phyloP scores from a whole-genome alignment of 2,888 invertebrate genomes.

The Clusia tigrina region DNA sequence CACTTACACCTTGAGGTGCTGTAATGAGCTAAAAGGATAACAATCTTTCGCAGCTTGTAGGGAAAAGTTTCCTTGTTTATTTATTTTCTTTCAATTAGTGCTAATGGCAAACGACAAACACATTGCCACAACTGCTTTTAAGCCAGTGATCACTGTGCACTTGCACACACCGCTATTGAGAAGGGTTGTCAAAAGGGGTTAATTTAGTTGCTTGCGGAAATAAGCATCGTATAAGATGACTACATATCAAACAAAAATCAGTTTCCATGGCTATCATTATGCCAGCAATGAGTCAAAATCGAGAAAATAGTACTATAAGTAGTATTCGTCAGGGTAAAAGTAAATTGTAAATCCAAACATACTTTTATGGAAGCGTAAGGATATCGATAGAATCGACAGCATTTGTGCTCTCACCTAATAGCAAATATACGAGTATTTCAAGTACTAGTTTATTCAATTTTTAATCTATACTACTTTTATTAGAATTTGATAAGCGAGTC shows the following conservation, averaged over 20 bases:
- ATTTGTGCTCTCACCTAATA: too few relatives aligned
- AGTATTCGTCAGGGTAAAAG: too few relatives aligned
- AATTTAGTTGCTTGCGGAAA: background rate
- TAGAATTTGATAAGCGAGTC: too few relatives aligned
- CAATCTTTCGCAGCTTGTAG: background rate
- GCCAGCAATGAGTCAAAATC: conserved; percentile 5
- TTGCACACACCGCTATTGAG: background rate
- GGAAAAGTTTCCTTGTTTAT: background rate
- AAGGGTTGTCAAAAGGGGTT: conserved; percentile 1
- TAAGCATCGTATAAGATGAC: background rate
- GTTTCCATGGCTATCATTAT: background rate
- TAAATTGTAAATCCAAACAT: too few relatives aligned
- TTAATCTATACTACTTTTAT: too few relatives aligned
- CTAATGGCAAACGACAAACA: conserved; percentile 48
- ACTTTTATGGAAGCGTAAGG: too few relatives aligned
- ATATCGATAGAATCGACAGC: too few relatives aligned
- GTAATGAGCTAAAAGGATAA: background rate
- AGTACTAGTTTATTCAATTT: too few relatives aligned
- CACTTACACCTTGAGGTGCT: conserved; percentile 3
- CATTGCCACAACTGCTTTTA: background rate
- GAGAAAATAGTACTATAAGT: background rate
- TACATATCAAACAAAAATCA: background rate
- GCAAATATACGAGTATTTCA: too few relatives aligned
- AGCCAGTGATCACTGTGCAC: background rate
- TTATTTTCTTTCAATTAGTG: conserved; percentile 48